Percentiles rank a stretch among this genome's conserved stretches.
These are phyloP conservation scores for Lamproptera curius DNA, from an alignment of 2,888 invertebrate species.

Conservation along the genomic window DNA sequence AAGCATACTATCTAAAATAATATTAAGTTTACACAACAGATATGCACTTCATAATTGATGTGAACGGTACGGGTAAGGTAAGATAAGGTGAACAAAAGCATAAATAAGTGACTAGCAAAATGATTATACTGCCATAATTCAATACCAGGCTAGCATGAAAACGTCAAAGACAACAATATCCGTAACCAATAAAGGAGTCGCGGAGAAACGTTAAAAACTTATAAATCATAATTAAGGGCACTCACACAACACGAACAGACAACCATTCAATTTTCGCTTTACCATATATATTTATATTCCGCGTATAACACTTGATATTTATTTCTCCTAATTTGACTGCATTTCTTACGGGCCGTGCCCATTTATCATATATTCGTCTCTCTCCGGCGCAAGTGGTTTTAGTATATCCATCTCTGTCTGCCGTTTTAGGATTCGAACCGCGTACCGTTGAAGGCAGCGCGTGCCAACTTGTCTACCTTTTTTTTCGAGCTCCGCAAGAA, in stretches of 20 bases:
- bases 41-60: too few species aligned
- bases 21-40: too few species aligned
- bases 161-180: too few species aligned
- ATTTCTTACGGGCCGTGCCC: slow-evolving; percentile 54
- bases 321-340: slow-evolving; percentile 72
- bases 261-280: slow-evolving; percentile 31
- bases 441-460: slow-evolving; percentile 60
- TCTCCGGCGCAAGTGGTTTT: slow-evolving; percentile 26
- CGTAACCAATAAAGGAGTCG: too few species aligned
- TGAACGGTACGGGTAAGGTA: too few species aligned
- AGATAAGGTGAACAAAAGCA: too few species aligned
- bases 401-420: slow-evolving; percentile 40
- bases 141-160: too few species aligned
- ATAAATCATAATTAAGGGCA: slow-evolving; percentile 20
- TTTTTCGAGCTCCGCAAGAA: slow-evolving; percentile 57
- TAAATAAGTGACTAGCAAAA: too few species aligned
- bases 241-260: slow-evolving; percentile 2
- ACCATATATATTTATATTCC: slow-evolving; percentile 38
- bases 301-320: slow-evolving; percentile 54
- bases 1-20: too few species aligned
- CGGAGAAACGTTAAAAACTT: too few species aligned
- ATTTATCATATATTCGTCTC: slow-evolving; percentile 53
- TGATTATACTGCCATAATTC: too few species aligned
- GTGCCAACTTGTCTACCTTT: slow-evolving; percentile 58
- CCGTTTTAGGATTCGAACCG: slow-evolving; percentile 53